Conservation (phyloP, 2,888 invertebrate genomes). For the Ectemnius cavifrons region DNA sequence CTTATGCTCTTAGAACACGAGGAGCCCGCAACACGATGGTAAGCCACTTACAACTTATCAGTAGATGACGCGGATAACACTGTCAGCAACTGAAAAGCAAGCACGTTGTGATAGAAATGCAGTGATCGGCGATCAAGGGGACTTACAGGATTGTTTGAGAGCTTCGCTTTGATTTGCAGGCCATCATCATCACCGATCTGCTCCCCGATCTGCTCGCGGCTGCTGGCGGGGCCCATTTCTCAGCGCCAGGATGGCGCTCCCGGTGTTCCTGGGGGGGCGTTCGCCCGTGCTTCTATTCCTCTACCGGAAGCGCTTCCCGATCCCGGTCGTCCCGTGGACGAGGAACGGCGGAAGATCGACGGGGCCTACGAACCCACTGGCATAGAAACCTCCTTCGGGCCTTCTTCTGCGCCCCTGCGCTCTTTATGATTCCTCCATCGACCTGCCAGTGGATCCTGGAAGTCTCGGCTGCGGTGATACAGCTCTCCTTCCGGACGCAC, state of each 20-base stretch:
- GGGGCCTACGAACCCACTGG: slow-evolving; percentile 38
- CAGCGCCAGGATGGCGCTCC: slow-evolving; percentile 56
- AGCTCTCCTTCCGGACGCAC: slow-evolving; percentile 39
- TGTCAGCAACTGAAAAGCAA: background rate
- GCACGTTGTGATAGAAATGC: background rate
- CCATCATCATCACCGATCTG: slow-evolving; percentile 74
- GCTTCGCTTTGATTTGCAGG: slow-evolving; percentile 71
- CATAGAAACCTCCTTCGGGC: slow-evolving; percentile 29
- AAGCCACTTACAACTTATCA: slow-evolving; percentile 6
- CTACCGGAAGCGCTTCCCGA: slow-evolving; percentile 26
- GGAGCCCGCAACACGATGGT: background rate
- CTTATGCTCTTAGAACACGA: too few relatives aligned
- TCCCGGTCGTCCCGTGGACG: slow-evolving; percentile 34
- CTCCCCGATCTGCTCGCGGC: slow-evolving; percentile 74
- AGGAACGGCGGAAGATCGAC: slow-evolving; percentile 37
- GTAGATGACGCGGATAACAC: background rate
- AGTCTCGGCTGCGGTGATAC: slow-evolving; percentile 37
- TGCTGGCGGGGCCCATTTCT: slow-evolving; percentile 74
- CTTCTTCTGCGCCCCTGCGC: slow-evolving; percentile 40
- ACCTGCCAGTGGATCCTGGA: slow-evolving; percentile 35
- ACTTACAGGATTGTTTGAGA: slow-evolving; percentile 68
- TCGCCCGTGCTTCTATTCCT: background rate
- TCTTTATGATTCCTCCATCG: slow-evolving; percentile 49
- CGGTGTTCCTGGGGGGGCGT: too few relatives aligned
- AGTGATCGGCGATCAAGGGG: background rate